These are phyloP conservation scores for Phalacrocorax brasilianus DNA, from an alignment of 2,113 vertebrate genomes.

Conservation along the genomic window DNA sequence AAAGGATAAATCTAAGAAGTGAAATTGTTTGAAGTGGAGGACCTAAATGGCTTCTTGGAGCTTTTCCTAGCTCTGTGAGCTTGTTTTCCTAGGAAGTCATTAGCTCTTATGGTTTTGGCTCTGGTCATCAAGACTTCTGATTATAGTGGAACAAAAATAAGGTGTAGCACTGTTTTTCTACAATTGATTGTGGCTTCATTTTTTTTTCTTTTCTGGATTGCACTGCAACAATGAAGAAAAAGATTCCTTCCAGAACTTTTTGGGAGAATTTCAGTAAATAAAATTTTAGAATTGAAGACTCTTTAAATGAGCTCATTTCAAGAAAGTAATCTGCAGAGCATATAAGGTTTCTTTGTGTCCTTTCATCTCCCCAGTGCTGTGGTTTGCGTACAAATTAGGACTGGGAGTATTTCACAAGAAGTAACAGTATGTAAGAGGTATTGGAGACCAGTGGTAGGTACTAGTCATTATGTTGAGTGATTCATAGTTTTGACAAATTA, in stretches of 20 bases:
- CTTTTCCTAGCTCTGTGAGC: neutral
- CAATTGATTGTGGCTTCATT: neutral
- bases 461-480: neutral
- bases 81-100: neutral
- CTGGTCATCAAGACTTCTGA: neutral
- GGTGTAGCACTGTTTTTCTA: neutral
- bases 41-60: neutral
- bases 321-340: neutral
- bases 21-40: neutral
- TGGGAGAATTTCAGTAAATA: neutral
- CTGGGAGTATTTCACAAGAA: neutral
- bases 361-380: neutral
- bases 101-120: neutral
- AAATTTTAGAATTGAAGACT: neutral
- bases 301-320: neutral
- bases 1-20: neutral
- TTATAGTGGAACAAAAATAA: neutral
- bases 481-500: neutral
- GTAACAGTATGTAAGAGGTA: neutral
- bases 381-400: neutral
- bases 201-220: neutral
- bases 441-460: neutral
- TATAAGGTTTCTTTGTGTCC: neutral
- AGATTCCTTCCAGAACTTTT: neutral
- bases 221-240: neutral